Conservation (phyloP, 1,140 invertebrate genomes). For the Acromyrmex charruanus region DNA sequence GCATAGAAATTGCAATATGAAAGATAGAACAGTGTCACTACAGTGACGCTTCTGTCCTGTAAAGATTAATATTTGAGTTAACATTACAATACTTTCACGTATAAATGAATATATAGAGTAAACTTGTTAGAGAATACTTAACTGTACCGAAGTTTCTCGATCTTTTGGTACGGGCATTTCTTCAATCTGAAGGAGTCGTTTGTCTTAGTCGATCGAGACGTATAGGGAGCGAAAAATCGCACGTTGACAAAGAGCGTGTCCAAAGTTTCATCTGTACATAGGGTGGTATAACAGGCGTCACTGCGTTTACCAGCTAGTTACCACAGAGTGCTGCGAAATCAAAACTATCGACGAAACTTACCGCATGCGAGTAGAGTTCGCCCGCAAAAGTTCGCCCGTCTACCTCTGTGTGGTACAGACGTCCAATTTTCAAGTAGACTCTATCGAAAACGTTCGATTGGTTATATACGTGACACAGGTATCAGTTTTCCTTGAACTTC, state of each 20-base stretch:
- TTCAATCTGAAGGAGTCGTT: not conserved
- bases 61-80: not conserved
- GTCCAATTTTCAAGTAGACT: slow-evolving; percentile 53
- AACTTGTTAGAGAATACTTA: not conserved
- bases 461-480: slow-evolving; percentile 50
- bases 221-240: slow-evolving; percentile 44
- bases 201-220: not conserved
- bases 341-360: slow-evolving; percentile 70
- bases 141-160: not conserved
- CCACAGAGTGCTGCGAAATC: slow-evolving; percentile 46
- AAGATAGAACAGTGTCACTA: no score
- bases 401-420: not conserved
- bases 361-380: slow-evolving; percentile 38
- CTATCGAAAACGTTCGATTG: slow-evolving; percentile 49
- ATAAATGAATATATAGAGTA: not conserved
- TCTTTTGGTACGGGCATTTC: not conserved
- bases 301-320: slow-evolving; percentile 64
- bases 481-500: slow-evolving; percentile 38
- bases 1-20: no score
- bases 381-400: slow-evolving; percentile 13
- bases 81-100: not conserved
- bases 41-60: no score
- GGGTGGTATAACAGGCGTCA: not conserved
- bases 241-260: not conserved
- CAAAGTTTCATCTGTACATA: slow-evolving; percentile 41